A percentile compares a stretch with the other conserved stretches of the same genome.
These are phyloP conservation scores for Miltochrista miniata DNA, from an alignment of 2,888 invertebrate genomes.

Conservation along the genomic window DNA sequence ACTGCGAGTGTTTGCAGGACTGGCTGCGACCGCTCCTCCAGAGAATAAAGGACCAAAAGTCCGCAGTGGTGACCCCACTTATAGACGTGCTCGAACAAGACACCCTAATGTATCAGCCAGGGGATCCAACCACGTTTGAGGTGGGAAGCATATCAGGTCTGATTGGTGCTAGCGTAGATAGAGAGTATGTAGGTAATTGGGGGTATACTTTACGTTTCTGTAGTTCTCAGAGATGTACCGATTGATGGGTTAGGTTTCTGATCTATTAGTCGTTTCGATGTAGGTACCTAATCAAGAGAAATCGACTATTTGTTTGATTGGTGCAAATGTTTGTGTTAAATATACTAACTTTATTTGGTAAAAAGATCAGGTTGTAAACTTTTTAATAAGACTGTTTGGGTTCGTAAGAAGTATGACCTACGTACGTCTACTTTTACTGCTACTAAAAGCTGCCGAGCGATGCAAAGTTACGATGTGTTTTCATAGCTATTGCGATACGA, in stretches of 20 bases:
- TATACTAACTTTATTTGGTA: no score
- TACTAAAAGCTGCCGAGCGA: no score
- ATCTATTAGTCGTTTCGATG: background rate
- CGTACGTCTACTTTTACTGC: no score
- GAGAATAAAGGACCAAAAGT: constrained; percentile 87
- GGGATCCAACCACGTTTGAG: constrained; percentile 45
- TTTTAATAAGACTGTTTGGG: no score
- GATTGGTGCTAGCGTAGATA: background rate
- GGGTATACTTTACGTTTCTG: background rate
- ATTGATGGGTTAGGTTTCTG: background rate
- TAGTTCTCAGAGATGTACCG: background rate
- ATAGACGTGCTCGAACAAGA: constrained; percentile 94
- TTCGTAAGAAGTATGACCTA: no score
- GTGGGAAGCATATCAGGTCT: constrained; percentile 27
- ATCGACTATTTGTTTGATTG: background rate
- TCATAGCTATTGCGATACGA: no score
- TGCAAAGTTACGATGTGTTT: no score
- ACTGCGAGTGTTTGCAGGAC: constrained; percentile 90
- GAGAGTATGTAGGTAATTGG: background rate
- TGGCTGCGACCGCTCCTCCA: constrained; percentile 96
- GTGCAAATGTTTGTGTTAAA: no score
- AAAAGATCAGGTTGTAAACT: no score
- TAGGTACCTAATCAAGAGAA: background rate
- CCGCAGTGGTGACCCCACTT: constrained; percentile 93
- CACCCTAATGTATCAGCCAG: constrained; percentile 75